Percentiles rank a stretch among this genome's conserved stretches.
Evolutionary conservation across 2,113 vertebrate species (phyloP).

Genomic region (Sinosuthora webbiana): DNA sequence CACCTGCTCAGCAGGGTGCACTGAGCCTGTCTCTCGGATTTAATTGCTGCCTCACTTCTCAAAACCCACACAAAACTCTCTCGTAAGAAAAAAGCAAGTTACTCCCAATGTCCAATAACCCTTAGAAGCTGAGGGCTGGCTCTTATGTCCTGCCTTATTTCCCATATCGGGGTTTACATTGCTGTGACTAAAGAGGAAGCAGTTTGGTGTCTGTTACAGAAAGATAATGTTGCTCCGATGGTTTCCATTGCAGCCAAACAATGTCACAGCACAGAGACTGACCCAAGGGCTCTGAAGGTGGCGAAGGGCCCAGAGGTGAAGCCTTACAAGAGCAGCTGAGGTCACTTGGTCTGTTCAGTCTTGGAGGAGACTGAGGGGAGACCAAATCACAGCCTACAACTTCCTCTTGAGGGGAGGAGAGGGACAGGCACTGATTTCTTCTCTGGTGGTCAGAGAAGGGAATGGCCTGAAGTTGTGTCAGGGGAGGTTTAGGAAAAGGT

Average conservation of each 20-base stretch:
- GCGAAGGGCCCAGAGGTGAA: background rate
- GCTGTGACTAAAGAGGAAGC: background rate
- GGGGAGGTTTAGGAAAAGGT: background rate
- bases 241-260: background rate
- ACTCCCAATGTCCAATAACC: background rate
- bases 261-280: rapidly evolving
- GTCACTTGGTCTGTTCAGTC: background rate
- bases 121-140: background rate
- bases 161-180: background rate
- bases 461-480: background rate
- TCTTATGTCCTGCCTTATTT: rapidly evolving
- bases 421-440: background rate
- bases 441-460: background rate
- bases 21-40: rapidly evolving
- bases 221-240: background rate
- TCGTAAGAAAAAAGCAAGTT: too few relatives aligned
- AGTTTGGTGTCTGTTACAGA: background rate
- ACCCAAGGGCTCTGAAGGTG: rapidly evolving
- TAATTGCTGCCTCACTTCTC: background rate
- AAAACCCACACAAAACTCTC: background rate
- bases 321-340: too few relatives aligned
- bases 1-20: rapidly evolving
- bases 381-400: background rate
- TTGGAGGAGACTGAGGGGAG: background rate
- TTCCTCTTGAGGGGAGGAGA: background rate